Base-by-base conservation (phyloP, 2,888 invertebrate species). In the Orchesellides sinensis region DNA sequence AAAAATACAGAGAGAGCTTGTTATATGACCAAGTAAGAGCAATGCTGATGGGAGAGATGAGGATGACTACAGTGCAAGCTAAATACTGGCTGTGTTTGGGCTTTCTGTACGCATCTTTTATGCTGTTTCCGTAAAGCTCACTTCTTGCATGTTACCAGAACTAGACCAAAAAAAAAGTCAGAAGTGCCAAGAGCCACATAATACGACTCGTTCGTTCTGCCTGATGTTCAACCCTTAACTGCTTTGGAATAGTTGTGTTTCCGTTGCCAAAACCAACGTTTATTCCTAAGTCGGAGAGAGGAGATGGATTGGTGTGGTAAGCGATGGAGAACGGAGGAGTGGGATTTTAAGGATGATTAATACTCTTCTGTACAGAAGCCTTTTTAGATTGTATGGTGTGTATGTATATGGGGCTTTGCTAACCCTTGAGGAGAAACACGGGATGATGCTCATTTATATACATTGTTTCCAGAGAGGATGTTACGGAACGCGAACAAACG, bases 201-300 rank as follows among this genome's bases (percentile, higher is more conserved):
- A 10, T n/a, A 29, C 54, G 54, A 32, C 47, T 61, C 47, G 61
- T 40, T 72, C 68, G 69, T 61, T 77, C 68, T 59, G 68, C 12
- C 47, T 32, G 77, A 69, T 59, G 56, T 77, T 59, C 68, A 77
- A 49, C 69, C 69, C 77, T 35, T 61, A 77, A 69, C 69, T 77
- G 77, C 45, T 29, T 19, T 77, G 54, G 70, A 70, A 54, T 27
- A 32, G 52, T 35, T 19, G 40, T 29, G 70, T 70, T 79, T 63
- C 79, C 54, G 52, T 27, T 52, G 79, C 70, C 61, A 70, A 79
- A 79, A 70, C 78, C 69, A 25, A 78, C 17, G 29, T 77, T 70
- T 77, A 47, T 77, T 29, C 74, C 54, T 17, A 54, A n/a, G n/a
- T n/a, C n/a, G 14, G 29, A 47, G n/a, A 23, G 65, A 12, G 8